Conservation (phyloP, 2,888 invertebrate genomes). For the Drosophila flavopinicola region DNA sequence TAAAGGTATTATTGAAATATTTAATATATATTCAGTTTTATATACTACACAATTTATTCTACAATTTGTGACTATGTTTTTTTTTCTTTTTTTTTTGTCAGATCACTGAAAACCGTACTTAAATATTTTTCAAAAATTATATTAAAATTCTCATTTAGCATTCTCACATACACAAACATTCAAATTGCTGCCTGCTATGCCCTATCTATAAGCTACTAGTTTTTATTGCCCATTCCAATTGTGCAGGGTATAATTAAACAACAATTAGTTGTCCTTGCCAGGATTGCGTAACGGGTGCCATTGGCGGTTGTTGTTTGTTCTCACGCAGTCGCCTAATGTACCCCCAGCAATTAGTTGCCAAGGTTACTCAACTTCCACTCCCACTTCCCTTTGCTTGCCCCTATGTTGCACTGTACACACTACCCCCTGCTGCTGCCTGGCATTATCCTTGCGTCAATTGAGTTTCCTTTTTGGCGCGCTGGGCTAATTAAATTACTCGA, state of each 20-base stretch:
- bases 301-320: conserved; percentile 18
- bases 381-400: no score
- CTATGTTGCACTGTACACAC: conserved; percentile 3
- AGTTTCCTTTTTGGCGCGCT: conserved; percentile 43
- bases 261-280: conserved; percentile 39
- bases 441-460: conserved; percentile 63
- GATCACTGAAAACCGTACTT: no score
- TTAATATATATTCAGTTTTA: no score
- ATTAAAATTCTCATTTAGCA: no score
- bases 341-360: conserved; percentile 58
- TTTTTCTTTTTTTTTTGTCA: no score
- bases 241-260: conserved; percentile 29
- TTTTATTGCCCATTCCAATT: not conserved
- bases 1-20: no score
- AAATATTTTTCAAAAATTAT: no score
- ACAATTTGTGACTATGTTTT: no score
- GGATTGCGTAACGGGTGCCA: conserved; percentile 28
- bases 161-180: no score
- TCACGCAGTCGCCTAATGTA: conserved; percentile 55
- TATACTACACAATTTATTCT: no score
- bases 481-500: conserved; percentile 67
- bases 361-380: conserved; percentile 52
- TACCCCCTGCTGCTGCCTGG: conserved; percentile 6
- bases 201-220: not conserved
- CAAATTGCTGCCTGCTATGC: no score